Percentiles rank a stretch among this genome's conserved stretches.
Conservation (phyloP, 1,140 invertebrate species). For the Phocides pigmalion region DNA sequence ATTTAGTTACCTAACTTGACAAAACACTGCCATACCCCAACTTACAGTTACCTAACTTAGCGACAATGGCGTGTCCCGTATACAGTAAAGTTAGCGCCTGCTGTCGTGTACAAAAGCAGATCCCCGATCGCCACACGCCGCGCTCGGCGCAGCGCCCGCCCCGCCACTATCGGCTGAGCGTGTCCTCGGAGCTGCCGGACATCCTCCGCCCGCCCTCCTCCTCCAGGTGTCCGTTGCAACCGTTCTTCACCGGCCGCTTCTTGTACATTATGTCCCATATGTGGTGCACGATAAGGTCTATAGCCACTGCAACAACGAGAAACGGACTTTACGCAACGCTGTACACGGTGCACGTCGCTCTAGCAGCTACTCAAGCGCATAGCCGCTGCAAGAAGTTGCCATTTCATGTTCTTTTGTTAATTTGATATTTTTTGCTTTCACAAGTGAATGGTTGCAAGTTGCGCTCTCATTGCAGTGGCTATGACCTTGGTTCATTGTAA, state of each 20-base stretch:
- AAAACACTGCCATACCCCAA: too few species aligned
- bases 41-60: too few species aligned
- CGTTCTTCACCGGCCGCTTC: slow-evolving; percentile 78
- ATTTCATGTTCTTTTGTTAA: slow-evolving; percentile 4
- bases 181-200: slow-evolving; percentile 78
- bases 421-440: slow-evolving; percentile 16
- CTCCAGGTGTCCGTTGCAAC: slow-evolving; percentile 82
- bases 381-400: slow-evolving; percentile 73
- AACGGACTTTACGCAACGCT: slow-evolving; percentile 51
- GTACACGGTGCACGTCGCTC: slow-evolving; percentile 43
- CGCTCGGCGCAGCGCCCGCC: too few species aligned
- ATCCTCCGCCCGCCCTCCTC: slow-evolving; percentile 59
- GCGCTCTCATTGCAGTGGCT: slow-evolving; percentile 79
- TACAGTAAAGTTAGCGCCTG: too few species aligned
- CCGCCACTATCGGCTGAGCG: slow-evolving; percentile 72
- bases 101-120: too few species aligned
- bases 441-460: slow-evolving; percentile 32
- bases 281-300: slow-evolving; percentile 99
- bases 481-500: slow-evolving; percentile 56
- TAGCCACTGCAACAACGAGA: slow-evolving; percentile 95
- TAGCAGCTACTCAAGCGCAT: slow-evolving; percentile 74
- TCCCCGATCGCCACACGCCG: too few species aligned
- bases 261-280: slow-evolving; percentile 96
- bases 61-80: too few species aligned
- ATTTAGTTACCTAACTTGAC: too few species aligned